Base-by-base conservation (phyloP, 2,113 vertebrate genomes). In the Gobiocypris rarus region DNA sequence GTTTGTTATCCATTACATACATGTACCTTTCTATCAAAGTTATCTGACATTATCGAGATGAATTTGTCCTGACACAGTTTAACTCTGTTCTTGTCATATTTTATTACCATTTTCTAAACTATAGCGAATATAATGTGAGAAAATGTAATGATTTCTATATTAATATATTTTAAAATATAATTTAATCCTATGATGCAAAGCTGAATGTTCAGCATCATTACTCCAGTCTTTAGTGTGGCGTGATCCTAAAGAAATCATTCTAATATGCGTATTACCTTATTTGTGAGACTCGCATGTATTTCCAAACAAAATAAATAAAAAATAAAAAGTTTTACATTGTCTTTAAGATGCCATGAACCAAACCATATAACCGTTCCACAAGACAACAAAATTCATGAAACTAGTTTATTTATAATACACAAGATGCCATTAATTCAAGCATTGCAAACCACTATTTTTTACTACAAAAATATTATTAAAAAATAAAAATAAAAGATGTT, bases 391-490 rank as follows among this genome's bases (percentile, higher is more conserved):
- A 8, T 14, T 67, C 15, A 80, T 31, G 28, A 80, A 80, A 67
- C 24, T n/a, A 50, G 10, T 80, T 80, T 80, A 80, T 80, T 80
- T 80, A 70, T 14, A 43, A 43, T 14, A 61, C 52, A 56, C 11
- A 31, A 69, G 0, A 28, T 24, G 28, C 52, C 19, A 54, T 70
- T 52, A 50, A 65, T n/a, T 50, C 26, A 70, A 52, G 65, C 63
- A 24, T 70, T n/a, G 13, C 34, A 69, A 81, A 52, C 10, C 45
- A 82, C 28, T 65, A 10, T 24, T 67, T 52, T 77, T 70, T n/a
- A 82, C 80, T 24, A 81, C 48, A 81, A 81, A 81, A 70, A 81
- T 81, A 81, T 56, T 41, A 54, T 52, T 31, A 54, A 3, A 15
- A 81, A 74, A 75, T 19, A 28, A 74, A 38, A 56, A 76, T 19